Evolutionary conservation across 2,888 invertebrate species (phyloP).

Genomic region (Exocentrus adspersus): DNA sequence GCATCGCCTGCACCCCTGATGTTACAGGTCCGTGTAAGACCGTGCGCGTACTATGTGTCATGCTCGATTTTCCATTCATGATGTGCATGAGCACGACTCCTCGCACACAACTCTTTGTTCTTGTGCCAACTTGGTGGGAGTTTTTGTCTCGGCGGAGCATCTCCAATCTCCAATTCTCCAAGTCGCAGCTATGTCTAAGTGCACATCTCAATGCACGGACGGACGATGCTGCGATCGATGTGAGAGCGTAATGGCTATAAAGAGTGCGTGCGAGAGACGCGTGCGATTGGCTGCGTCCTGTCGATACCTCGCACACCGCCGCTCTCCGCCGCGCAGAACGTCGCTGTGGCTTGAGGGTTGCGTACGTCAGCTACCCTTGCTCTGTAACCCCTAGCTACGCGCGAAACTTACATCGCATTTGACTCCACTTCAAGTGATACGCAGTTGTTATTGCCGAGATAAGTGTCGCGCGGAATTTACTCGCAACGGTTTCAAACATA

Average conservation of each 20-base stretch:
- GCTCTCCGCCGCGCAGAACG: constrained; percentile 54
- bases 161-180: constrained; percentile 24
- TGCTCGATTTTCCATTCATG: too few relatives aligned
- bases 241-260: constrained; percentile 60
- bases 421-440: constrained; percentile 27
- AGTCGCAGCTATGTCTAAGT: constrained; percentile 44
- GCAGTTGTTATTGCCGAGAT: constrained; percentile 31
- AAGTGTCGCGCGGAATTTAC: constrained; percentile 28
- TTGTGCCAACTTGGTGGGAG: too few relatives aligned
- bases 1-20: too few relatives aligned
- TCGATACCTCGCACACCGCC: constrained; percentile 50
- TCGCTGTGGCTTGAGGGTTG: constrained; percentile 51
- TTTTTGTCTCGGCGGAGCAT: neutral
- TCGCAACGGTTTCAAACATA: constrained; percentile 26
- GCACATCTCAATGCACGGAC: constrained; percentile 48
- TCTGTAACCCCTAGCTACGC: constrained; percentile 44
- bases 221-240: constrained; percentile 56
- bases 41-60: too few relatives aligned
- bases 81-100: too few relatives aligned
- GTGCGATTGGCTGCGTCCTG: constrained; percentile 61
- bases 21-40: too few relatives aligned
- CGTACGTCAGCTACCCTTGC: constrained; percentile 38
- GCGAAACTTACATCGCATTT: constrained; percentile 35
- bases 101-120: too few relatives aligned
- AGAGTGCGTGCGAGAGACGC: constrained; percentile 61